Conservation (phyloP, 2,113 vertebrate genomes). For the Ia io region DNA sequence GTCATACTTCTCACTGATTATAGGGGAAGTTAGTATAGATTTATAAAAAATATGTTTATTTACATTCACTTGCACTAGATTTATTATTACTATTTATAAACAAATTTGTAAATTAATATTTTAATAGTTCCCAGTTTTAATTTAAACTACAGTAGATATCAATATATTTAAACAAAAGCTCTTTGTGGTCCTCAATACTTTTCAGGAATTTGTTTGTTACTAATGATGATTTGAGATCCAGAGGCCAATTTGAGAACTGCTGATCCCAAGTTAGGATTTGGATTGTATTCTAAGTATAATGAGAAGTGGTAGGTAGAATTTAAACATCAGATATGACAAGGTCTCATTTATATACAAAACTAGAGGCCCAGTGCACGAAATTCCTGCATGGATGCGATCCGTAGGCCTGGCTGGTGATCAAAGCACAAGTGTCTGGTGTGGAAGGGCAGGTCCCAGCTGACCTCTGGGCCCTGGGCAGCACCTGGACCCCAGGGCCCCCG, state of each 20-base stretch:
- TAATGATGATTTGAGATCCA: background rate
- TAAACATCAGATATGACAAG: background rate
- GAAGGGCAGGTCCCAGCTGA: too few species aligned
- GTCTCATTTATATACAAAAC: background rate
- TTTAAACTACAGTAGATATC: background rate
- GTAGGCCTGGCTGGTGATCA: too few species aligned
- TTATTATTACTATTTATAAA: background rate
- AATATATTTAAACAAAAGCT: background rate
- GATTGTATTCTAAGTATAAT: background rate
- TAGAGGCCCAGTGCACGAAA: too few species aligned
- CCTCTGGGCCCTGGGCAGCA: too few species aligned
- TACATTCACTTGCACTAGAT: background rate
- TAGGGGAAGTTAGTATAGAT: background rate
- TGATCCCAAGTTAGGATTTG: background rate
- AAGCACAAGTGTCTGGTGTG: too few species aligned
- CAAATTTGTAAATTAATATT: background rate
- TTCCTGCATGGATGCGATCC: too few species aligned
- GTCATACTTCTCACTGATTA: background rate
- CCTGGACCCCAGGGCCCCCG: too few species aligned
- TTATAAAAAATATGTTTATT: background rate
- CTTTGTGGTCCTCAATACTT: background rate
- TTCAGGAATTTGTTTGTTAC: background rate
- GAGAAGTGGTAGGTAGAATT: background rate
- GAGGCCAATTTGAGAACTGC: background rate
- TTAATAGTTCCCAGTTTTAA: background rate